Evolutionary conservation across 2,113 vertebrate genomes (phyloP).

Genomic region (Colinus virginianus): DNA sequence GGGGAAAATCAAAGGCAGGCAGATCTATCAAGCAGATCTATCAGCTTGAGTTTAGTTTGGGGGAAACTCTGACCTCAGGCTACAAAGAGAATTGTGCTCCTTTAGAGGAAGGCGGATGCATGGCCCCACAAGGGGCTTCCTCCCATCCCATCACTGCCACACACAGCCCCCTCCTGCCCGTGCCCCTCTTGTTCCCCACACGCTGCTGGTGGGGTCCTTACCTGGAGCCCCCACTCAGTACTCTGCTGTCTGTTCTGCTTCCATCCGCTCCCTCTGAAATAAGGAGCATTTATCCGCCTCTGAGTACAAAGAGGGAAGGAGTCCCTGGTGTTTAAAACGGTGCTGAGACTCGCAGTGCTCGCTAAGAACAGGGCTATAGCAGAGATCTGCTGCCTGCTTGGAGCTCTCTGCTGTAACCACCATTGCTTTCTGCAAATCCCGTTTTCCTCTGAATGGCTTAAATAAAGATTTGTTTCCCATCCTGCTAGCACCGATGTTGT

Average conservation of each 20-base stretch:
- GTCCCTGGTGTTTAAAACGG: background rate
- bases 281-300: background rate
- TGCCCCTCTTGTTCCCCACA: background rate
- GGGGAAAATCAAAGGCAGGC: background rate
- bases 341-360: background rate
- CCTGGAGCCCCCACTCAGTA: background rate
- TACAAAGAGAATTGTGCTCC: background rate
- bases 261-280: background rate
- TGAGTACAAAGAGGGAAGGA: background rate
- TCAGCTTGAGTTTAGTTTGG: rapidly evolving
- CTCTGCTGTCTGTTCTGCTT: background rate
- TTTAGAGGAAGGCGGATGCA: background rate
- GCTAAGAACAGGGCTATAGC: background rate
- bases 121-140: rapidly evolving
- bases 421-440: background rate
- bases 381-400: background rate
- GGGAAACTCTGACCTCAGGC: background rate
- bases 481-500: no score
- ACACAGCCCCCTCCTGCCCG: background rate
- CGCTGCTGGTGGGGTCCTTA: background rate
- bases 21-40: background rate
- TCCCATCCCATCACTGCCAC: background rate
- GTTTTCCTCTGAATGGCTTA: background rate
- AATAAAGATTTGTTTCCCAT: background rate
- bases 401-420: rapidly evolving